Evolutionary conservation across 1,140 invertebrate species (phyloP), one percentile per base, ranked within the genome.

Genomic region (Capitella teleta): DNA sequence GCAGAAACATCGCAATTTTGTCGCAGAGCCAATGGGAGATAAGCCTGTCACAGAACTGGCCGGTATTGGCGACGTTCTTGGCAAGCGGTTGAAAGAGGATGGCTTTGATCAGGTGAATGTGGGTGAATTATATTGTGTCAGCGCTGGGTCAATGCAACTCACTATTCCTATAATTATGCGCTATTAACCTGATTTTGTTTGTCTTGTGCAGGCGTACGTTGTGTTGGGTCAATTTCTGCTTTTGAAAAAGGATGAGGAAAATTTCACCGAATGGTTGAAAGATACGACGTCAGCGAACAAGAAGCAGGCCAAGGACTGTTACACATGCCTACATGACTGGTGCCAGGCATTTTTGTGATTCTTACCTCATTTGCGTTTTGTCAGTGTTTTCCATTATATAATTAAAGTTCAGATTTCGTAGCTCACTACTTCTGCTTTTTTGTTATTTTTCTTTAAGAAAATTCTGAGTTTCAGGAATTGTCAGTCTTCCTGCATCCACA

Each of bases 211-310:
- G 91, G 95, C 95, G 0, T 97, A 91, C 73, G 87, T 94, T 10
- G 87, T 99, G 0, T 74, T 98, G n/a, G 95, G 95, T 0, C 94
- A 98, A 70, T 98, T 86, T 74, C 75, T 99, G 49, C 80, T 98
- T 67, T 67, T 98, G 49, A 95, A 96, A 68, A 98, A 97, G 68
- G 84, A 97, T 65, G 80, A 87, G 64, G 93, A 98, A 61, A 69
- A 97, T 21, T 99, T 99, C 72, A 81, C 86, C 69, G 89, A 95
- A 59, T 98, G 94, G 93, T 81, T 98, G 79, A 95, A 96, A 64
- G 89, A 95, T 42, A 81, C 80, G 0, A 85, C 83, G 61, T 80
- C 81, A 57, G 89, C 92, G 0, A 94, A 91, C 66, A 75, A 81
- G 0, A 94, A 97, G 73, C 92, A 98, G 66, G 85, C 88, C 0